Evolutionary conservation across 2,113 vertebrate genomes (phyloP).

Genomic region (Otocyon megalotis): DNA sequence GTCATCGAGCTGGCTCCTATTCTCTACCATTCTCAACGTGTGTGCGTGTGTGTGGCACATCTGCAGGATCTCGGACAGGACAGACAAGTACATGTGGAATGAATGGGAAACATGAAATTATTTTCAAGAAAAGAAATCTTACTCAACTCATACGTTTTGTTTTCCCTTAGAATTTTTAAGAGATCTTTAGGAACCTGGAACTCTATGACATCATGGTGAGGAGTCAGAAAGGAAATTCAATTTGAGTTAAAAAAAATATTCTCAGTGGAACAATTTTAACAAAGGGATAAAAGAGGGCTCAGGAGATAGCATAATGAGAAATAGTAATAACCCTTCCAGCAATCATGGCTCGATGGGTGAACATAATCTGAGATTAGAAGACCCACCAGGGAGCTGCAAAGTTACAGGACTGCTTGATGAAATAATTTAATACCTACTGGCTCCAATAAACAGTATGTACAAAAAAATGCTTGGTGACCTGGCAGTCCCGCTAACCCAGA

Average conservation of each 20-base stretch:
- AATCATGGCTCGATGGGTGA: conserved; percentile 76
- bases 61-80: neutral
- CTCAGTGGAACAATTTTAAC: conserved; percentile 73
- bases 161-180: conserved; percentile 49
- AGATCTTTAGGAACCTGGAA: conserved; percentile 57
- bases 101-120: neutral
- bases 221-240: conserved; percentile 74
- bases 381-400: conserved; percentile 76
- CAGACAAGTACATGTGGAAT: neutral
- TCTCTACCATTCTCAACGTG: neutral
- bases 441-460: conserved; percentile 74
- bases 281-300: conserved; percentile 75
- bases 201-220: conserved; percentile 54
- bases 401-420: conserved; percentile 81
- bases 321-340: conserved; percentile 80
- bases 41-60: no score
- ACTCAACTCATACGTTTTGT: conserved; percentile 20
- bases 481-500: conserved; percentile 6
- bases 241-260: conserved; percentile 75
- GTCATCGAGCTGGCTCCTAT: neutral
- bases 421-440: conserved; percentile 82
- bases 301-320: conserved; percentile 79
- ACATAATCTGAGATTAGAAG: conserved; percentile 78
- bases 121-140: neutral
- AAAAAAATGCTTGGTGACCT: conserved; percentile 59